A percentile compares a stretch with the other conserved stretches of the same genome.
Evolutionary conservation across 2,113 vertebrate species (phyloP).

Genomic region (Rhinopomastus cyanomelas): DNA sequence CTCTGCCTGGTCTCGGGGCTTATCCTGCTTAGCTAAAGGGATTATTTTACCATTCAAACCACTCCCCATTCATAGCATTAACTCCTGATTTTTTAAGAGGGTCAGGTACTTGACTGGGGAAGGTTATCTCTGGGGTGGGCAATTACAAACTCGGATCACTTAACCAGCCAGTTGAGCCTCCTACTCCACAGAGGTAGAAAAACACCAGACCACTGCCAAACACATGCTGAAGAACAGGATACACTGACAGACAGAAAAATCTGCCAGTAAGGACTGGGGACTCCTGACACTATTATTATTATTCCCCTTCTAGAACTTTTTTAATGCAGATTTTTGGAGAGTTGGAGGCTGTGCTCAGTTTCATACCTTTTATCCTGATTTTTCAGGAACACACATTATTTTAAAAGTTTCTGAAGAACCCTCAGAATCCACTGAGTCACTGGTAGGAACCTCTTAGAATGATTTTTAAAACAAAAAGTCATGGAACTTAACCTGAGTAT

Average conservation of each 20-base stretch:
- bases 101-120: not conserved
- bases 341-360: not conserved
- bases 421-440: not conserved
- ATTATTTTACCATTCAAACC: conserved; percentile 5
- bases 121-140: conserved; percentile 8
- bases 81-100: conserved; percentile 7
- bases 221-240: not conserved
- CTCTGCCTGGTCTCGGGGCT: not conserved
- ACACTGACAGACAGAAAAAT: not conserved
- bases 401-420: conserved; percentile 13
- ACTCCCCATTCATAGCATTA: not conserved
- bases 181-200: not conserved
- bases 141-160: not conserved
- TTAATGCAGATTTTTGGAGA: not conserved
- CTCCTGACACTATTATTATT: not conserved
- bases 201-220: not conserved
- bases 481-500: conserved; percentile 36
- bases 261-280: not conserved
- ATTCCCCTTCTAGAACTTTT: not conserved
- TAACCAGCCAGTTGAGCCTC: not conserved
- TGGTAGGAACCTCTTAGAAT: not conserved
- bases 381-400: not conserved
- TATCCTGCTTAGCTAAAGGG: not conserved
- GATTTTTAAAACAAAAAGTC: not conserved
- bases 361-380: not conserved